Evolutionary conservation across 2,797 vertebrate genomes (phyloP).

Genomic region (Tokudaia tokunoshimensis): DNA sequence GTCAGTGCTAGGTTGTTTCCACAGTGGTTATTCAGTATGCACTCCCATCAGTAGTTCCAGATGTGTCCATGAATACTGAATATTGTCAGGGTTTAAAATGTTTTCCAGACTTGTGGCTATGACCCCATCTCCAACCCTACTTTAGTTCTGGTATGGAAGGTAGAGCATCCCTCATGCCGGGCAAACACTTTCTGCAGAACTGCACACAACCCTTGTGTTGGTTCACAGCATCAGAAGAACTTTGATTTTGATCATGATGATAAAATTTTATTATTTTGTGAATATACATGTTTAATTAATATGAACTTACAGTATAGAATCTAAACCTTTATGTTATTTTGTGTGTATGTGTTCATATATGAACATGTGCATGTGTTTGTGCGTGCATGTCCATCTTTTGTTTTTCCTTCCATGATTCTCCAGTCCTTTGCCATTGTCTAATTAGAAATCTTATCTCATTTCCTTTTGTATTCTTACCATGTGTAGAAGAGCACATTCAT

Average conservation of each 20-base stretch:
- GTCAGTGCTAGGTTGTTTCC: not conserved
- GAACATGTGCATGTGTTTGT: not conserved
- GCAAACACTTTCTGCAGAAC: not conserved
- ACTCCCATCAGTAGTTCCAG: not conserved
- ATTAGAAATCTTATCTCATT: not conserved
- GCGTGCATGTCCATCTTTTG: not conserved
- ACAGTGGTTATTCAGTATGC: not conserved
- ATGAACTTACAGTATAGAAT: conserved; percentile 12
- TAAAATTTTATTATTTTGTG: conserved; percentile 39
- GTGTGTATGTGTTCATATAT: not conserved
- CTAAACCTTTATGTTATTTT: not conserved
- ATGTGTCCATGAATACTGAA: not conserved
- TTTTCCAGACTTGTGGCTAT: not conserved
- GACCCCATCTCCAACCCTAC: not conserved
- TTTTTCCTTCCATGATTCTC: not conserved
- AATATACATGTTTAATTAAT: conserved; percentile 21
- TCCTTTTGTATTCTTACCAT: not conserved
- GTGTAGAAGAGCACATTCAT: not conserved
- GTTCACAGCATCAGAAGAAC: not conserved
- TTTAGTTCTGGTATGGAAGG: not conserved
- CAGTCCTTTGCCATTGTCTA: not conserved
- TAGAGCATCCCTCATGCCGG: not conserved
- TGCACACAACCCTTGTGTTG: not conserved
- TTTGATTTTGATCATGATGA: conserved; percentile 58
- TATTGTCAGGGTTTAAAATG: conserved; percentile 58